Conservation (phyloP, 2,888 invertebrate genomes). For the Aethes cnicana region DNA sequence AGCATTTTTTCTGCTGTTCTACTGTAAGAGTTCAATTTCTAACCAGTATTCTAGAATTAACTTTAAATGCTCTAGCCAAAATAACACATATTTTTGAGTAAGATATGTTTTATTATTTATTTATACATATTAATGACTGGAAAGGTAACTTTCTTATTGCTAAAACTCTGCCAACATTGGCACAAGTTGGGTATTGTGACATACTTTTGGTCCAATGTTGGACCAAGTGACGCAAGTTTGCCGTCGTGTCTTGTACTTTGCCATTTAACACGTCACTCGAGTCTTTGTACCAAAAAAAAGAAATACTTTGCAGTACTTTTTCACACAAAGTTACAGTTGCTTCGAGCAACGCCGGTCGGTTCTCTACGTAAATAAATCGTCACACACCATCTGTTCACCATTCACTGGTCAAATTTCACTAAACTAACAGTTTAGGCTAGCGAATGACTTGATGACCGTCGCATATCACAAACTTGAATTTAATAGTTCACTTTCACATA, state of each 20-base stretch:
- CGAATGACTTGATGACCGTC: too few relatives aligned
- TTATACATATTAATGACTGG: not conserved
- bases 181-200: not conserved
- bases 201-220: not conserved
- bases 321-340: not conserved
- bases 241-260: not conserved
- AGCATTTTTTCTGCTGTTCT: too few relatives aligned
- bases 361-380: too few relatives aligned
- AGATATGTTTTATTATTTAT: too few relatives aligned
- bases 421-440: too few relatives aligned
- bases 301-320: constrained; percentile 4
- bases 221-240: not conserved
- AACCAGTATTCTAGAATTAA: too few relatives aligned
- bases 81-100: too few relatives aligned
- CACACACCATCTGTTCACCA: too few relatives aligned
- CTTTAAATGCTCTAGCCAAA: too few relatives aligned
- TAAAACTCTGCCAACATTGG: not conserved
- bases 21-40: too few relatives aligned
- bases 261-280: constrained; percentile 25
- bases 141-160: not conserved
- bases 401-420: too few relatives aligned
- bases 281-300: constrained; percentile 20
- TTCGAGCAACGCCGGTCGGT: too few relatives aligned
- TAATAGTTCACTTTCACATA: constrained; percentile 1
- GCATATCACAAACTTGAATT: not conserved